Conservation (phyloP, 2,797 vertebrate genomes). For the Pangasius sanitwongsei region DNA sequence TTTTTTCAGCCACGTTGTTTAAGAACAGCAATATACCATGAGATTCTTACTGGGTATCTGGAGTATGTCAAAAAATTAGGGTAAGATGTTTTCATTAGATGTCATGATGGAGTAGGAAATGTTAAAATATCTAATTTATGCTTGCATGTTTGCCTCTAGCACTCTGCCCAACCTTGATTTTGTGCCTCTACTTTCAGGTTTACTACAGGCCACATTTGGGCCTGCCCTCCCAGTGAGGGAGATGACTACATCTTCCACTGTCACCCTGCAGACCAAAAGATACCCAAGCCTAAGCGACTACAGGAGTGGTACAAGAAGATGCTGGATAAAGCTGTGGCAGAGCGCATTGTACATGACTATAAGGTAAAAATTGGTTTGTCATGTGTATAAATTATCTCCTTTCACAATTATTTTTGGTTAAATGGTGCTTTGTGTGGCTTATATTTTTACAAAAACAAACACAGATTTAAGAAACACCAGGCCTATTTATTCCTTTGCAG, state of each 20-base stretch:
- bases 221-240: conserved; percentile 96
- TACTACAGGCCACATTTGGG: conserved; percentile 97
- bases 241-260: conserved; percentile 99
- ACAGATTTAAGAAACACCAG: neutral
- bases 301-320: conserved; percentile 99
- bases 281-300: conserved; percentile 95
- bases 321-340: conserved; percentile 94
- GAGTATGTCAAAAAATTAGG: conserved; percentile 95
- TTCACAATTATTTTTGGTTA: neutral
- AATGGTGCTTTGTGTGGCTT: neutral
- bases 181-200: conserved; percentile 73
- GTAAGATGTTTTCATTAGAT: conserved; percentile 71
- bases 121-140: neutral
- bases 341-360: conserved; percentile 95
- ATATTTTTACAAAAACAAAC: neutral
- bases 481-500: conserved; percentile 64
- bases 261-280: conserved; percentile 96
- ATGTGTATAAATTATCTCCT: neutral
- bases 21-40: conserved; percentile 95
- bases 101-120: neutral
- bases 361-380: conserved; percentile 78
- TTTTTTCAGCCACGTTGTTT: conserved; percentile 93
- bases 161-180: neutral
- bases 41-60: conserved; percentile 95
- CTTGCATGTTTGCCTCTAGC: neutral